A percentile compares a stretch with the other conserved stretches of the same genome.
Evolutionary conservation across 2,113 vertebrate species (phyloP).

Genomic region (Dolichotis patagonum): DNA sequence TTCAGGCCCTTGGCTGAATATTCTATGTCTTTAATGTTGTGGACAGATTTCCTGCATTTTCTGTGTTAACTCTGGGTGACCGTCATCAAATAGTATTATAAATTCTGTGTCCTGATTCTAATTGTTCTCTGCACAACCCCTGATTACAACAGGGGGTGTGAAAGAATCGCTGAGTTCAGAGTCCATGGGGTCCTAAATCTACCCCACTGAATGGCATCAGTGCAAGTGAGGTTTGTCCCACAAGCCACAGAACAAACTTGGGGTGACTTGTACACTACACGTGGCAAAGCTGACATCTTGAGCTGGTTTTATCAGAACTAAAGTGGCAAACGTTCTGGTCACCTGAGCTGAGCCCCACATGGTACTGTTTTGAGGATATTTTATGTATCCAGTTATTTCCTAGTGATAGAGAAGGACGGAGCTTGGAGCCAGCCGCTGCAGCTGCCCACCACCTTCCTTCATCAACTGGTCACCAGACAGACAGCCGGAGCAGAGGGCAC

Average conservation of each 20-base stretch:
- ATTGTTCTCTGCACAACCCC: no score
- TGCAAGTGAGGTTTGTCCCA: not conserved
- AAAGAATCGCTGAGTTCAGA: not conserved
- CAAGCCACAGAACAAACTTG: fast-evolving
- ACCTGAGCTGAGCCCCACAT: fast-evolving
- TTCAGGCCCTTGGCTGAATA: no score
- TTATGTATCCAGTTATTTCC: not conserved
- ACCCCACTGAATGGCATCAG: fast-evolving
- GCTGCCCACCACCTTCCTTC: no score
- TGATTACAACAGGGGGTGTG: no score
- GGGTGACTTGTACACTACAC: not conserved
- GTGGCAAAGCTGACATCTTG: not conserved
- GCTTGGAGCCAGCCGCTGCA: no score
- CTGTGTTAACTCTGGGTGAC: no score
- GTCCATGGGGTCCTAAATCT: no score
- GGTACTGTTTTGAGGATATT: not conserved
- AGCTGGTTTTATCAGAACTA: not conserved
- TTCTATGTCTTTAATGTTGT: no score
- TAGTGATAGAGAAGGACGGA: not conserved
- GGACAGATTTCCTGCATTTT: no score
- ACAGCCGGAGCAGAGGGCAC: fast-evolving
- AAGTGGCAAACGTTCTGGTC: fast-evolving
- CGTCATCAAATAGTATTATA: no score
- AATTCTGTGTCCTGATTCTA: no score
- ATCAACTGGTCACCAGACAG: fast-evolving